Base-by-base conservation (phyloP, 1,140 invertebrate species). In the Drosophila elegans region DNA sequence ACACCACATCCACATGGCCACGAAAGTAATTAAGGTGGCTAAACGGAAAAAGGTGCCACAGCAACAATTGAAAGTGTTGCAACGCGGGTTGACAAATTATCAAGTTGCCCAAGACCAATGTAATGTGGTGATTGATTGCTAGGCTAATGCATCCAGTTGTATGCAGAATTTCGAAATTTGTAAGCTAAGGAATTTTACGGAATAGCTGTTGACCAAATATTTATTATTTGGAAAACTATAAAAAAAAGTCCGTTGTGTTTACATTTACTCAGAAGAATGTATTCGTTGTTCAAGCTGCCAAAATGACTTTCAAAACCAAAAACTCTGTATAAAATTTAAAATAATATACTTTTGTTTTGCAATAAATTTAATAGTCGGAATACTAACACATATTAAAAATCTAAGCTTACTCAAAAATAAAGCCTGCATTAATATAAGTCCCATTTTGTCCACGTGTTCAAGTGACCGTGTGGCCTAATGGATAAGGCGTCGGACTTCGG, bases 1-100 rank as follows among this genome's bases (percentile, higher is more conserved):
- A 36, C 46, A 32, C 16, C 55, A 42, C 53, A 41, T 38, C 48
- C 59, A 63, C 52, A 74, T 63, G 27, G 38, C 61, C 73, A 57
- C 61, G 41, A 51, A 57, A 32, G 62, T 75, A 75, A 76, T 76
- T 76, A 76, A 76, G 72, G 72, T 75, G 72, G 46, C 34, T 41
- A 41, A 59, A 73, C 42, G 44, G 46, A 34, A 46, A 61, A 74
- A 53, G 51, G 71, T 75, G 60, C 41, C 61, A 45, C 46, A 51
- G 32, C 52, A 12, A 54, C 67, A 75, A 75, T 75, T 66, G 73
- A 75, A 75, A 75, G 54, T 75, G 69, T 73, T 72, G 69, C 69
- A 73, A 73, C 51, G 38, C 12, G 12, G 16, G 54, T 61, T 55
- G 72, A 66, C 61, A 64, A 75, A 53, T 56, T 62, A 54, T 16